Evolutionary conservation across 2,888 invertebrate species (phyloP).

Genomic region (Morpho helenor): DNA sequence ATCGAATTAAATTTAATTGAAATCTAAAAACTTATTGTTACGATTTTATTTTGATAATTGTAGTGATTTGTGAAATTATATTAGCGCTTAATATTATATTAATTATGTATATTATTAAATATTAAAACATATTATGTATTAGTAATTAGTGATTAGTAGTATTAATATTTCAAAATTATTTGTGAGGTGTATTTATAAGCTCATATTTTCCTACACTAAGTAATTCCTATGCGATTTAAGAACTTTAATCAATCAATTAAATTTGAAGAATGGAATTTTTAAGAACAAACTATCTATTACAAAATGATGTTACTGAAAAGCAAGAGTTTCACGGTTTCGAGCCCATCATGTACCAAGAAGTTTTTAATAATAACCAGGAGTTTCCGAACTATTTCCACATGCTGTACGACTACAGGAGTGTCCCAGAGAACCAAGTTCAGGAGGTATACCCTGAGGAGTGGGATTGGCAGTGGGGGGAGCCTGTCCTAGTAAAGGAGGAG

Average conservation of each 20-base stretch:
- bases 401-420: constrained; percentile 47
- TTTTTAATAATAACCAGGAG: constrained; percentile 26
- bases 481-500: constrained; percentile 51
- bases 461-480: constrained; percentile 42
- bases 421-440: constrained; percentile 29
- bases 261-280: constrained; percentile 45
- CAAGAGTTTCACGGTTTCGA: constrained; percentile 34
- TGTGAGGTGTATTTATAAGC: too few species aligned
- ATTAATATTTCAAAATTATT: too few species aligned
- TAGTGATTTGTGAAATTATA: too few species aligned
- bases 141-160: too few species aligned
- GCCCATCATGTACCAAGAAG: constrained; percentile 28
- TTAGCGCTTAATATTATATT: too few species aligned
- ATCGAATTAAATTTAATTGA: too few species aligned
- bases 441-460: constrained; percentile 28
- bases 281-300: constrained; percentile 39
- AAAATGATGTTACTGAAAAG: constrained; percentile 31
- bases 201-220: too few species aligned
- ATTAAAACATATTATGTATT: too few species aligned
- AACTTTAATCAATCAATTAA: not conserved
- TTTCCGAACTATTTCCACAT: constrained; percentile 46
- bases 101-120: too few species aligned
- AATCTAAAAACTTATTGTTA: too few species aligned
- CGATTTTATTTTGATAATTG: too few species aligned
- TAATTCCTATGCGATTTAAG: not conserved